A percentile compares a stretch with the other conserved stretches of the same genome.
Conservation (phyloP, 2,113 vertebrate species). For the Caloenas nicobarica region DNA sequence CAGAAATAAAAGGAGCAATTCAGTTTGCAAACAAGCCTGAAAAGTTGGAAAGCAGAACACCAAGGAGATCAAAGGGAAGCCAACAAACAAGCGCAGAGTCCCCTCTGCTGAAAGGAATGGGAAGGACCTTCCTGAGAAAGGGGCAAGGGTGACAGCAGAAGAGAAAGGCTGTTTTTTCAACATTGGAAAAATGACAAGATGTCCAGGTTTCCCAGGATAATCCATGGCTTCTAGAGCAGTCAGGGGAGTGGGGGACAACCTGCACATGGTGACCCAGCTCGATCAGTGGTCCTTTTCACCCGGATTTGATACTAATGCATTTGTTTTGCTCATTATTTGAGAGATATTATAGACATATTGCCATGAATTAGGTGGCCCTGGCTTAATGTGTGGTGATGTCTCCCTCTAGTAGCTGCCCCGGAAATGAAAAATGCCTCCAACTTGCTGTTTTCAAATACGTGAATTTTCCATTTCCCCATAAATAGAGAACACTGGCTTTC, state of each 20-base stretch:
- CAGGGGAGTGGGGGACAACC: not conserved
- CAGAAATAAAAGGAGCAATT: not conserved
- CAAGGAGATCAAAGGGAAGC: not conserved
- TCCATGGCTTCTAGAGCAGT: not conserved
- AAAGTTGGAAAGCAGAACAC: not conserved
- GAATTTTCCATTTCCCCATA: not conserved
- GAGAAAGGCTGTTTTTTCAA: not conserved
- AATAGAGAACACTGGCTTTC: not conserved
- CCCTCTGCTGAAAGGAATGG: not conserved
- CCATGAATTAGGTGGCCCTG: not conserved
- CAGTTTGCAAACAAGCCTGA: not conserved
- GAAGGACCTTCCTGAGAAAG: not conserved
- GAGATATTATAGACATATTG: not conserved
- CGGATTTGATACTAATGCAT: not conserved
- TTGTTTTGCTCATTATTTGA: not conserved
- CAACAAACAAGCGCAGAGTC: not conserved
- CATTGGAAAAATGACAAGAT: accelerated
- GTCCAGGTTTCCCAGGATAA: not conserved
- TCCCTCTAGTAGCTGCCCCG: not conserved
- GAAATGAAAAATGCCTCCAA: not conserved
- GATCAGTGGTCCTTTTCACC: not conserved
- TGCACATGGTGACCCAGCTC: not conserved
- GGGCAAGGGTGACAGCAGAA: not conserved
- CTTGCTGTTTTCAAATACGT: not conserved
- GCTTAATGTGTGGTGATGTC: not conserved